phyloP scores from a whole-genome alignment of 1,140 invertebrate genomes.

The Scaptomyza graminum region DNA sequence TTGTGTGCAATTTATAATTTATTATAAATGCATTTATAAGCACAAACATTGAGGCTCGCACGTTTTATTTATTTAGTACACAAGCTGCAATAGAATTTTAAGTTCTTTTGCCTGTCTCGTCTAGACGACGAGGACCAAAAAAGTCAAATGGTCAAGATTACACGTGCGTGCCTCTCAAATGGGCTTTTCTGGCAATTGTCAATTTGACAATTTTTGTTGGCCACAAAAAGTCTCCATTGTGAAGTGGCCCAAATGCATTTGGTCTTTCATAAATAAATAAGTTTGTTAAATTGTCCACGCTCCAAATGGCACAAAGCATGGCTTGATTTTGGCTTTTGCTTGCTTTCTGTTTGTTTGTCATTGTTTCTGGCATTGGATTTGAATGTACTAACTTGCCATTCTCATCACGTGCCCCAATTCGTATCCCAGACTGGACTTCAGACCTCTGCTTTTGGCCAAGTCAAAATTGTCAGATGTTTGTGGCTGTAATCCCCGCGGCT shows the following conservation, averaged over 20 bases:
- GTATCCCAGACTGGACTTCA: neutral
- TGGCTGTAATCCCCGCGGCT: conserved; percentile 43
- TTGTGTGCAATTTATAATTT: conserved; percentile 6
- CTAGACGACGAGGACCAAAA: neutral
- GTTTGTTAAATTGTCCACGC: conserved; percentile 69
- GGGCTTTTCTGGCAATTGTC: conserved; percentile 56
- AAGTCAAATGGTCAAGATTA: conserved; percentile 18
- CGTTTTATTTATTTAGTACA: conserved; percentile 24
- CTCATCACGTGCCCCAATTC: conserved; percentile 56
- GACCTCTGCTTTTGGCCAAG: neutral
- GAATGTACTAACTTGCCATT: conserved; percentile 64
- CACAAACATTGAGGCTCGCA: neutral
- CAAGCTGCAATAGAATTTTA: conserved; percentile 29
- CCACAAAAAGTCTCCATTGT: conserved; percentile 58
- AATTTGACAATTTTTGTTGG: conserved; percentile 67
- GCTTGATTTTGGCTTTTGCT: conserved; percentile 8
- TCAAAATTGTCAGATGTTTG: conserved; percentile 49
- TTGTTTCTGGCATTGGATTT: conserved; percentile 62
- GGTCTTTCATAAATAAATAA: conserved; percentile 74
- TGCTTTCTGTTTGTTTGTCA: conserved; percentile 58
- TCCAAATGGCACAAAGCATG: conserved; percentile 19
- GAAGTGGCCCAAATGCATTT: conserved; percentile 62
- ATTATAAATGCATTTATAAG: neutral
- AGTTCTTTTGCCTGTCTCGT: conserved; percentile 16
- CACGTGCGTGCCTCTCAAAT: conserved; percentile 55